Conservation (phyloP, 2,888 invertebrate species). For the Endotricha flammealis region DNA sequence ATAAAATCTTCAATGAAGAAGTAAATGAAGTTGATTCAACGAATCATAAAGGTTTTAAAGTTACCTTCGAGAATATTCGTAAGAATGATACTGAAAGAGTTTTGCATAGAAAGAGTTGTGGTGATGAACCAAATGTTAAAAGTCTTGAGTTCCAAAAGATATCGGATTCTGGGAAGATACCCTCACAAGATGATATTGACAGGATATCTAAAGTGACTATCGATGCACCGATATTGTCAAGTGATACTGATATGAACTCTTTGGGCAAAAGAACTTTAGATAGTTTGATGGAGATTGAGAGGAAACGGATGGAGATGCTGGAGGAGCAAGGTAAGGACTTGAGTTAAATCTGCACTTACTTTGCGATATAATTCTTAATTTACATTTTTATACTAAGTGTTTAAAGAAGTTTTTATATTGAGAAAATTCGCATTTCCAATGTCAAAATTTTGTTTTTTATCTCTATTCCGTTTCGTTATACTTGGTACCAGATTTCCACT, state of each 20-base stretch:
- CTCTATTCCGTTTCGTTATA: too few relatives aligned
- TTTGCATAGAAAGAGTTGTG: constrained; percentile 66
- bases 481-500: too few relatives aligned
- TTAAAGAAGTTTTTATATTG: too few relatives aligned
- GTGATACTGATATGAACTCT: constrained; percentile 81
- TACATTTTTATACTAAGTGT: too few relatives aligned
- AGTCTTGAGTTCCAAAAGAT: constrained; percentile 48
- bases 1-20: constrained; percentile 42
- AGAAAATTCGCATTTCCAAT: too few relatives aligned
- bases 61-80: constrained; percentile 24
- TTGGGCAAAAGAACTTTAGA: constrained; percentile 88
- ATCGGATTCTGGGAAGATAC: constrained; percentile 69
- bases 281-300: constrained; percentile 92
- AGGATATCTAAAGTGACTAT: constrained; percentile 93
- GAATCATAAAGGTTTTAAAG: constrained; percentile 26
- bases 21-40: constrained; percentile 48
- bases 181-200: constrained; percentile 92
- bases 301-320: constrained; percentile 89
- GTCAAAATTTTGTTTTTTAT: too few relatives aligned
- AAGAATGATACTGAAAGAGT: constrained; percentile 29
- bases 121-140: constrained; percentile 59
- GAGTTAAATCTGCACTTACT: too few relatives aligned
- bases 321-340: constrained; percentile 88
- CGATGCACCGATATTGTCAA: constrained; percentile 86
- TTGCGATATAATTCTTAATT: too few relatives aligned